These are phyloP conservation scores for Thereva nobilitata DNA, from an alignment of 2,888 invertebrate genomes.

Conservation along the genomic window DNA sequence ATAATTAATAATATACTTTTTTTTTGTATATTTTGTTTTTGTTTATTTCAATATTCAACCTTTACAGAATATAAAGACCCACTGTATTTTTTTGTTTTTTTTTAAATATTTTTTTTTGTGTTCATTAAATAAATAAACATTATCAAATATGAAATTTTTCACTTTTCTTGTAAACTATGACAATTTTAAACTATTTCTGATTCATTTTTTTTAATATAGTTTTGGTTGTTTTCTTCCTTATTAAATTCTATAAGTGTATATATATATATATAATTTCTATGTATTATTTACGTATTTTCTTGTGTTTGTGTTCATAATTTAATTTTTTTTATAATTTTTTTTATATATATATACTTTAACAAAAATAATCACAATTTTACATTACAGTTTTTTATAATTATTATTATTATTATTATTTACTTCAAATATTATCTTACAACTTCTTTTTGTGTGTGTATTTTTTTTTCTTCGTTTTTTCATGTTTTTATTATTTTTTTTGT, in stretches of 20 bases:
- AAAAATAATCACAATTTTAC: conserved; percentile 47
- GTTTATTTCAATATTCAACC: conserved; percentile 33
- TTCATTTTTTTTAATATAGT: conserved; percentile 17
- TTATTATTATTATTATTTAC: conserved; percentile 32
- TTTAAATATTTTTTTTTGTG: conserved; percentile 17
- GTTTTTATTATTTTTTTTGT: conserved; percentile 33
- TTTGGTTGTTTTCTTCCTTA: conserved; percentile 33
- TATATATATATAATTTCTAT: conserved; percentile 35
- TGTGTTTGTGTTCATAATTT: conserved; percentile 23
- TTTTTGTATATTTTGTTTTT: conserved; percentile 33
- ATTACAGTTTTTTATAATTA: conserved; percentile 39
- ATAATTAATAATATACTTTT: conserved; percentile 27
- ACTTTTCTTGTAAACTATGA: conserved; percentile 23
- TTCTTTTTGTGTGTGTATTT: conserved; percentile 41
- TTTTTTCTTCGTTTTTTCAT: conserved; percentile 35
- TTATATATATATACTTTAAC: conserved; percentile 46
- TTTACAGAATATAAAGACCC: conserved; percentile 31
- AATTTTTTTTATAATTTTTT: conserved; percentile 35
- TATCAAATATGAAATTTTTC: conserved; percentile 36
- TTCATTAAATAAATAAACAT: conserved; percentile 35
- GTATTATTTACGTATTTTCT: conserved; percentile 29
- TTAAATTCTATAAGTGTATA: conserved; percentile 31
- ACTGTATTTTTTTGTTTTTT: conserved; percentile 5
- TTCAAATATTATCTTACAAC: conserved; percentile 40
- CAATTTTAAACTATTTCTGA: conserved; percentile 32